Percentiles rank a stretch among this genome's conserved stretches.
These are phyloP conservation scores for Leptopilina myrica DNA, from an alignment of 2,888 invertebrate species.

Conservation along the genomic window DNA sequence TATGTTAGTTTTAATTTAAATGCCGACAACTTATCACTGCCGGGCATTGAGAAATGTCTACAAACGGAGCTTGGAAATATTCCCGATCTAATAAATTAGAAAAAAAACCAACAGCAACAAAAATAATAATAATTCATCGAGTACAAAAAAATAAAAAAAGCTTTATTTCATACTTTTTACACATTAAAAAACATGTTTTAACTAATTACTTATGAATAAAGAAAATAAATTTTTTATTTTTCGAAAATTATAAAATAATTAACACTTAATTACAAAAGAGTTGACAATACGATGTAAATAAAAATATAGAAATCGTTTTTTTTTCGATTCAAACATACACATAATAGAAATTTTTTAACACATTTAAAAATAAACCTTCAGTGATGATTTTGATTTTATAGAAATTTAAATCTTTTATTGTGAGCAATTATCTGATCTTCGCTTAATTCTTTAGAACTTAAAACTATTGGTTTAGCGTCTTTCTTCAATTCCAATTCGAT, in stretches of 20 bases:
- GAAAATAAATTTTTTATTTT: too few relatives aligned
- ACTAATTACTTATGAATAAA: too few relatives aligned
- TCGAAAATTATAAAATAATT: too few relatives aligned
- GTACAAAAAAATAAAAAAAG: too few relatives aligned
- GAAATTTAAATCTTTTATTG: neutral
- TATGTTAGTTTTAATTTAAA: constrained; percentile 75
- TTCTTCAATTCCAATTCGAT: constrained; percentile 65
- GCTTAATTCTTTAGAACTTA: constrained; percentile 57
- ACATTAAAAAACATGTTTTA: too few relatives aligned
- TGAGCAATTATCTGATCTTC: constrained; percentile 41
- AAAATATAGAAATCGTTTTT: too few relatives aligned
- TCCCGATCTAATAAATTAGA: constrained; percentile 58
- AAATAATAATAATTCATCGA: too few relatives aligned
- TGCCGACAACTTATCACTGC: constrained; percentile 63
- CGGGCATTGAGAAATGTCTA: constrained; percentile 69
- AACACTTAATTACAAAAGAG: too few relatives aligned
- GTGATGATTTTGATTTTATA: neutral
- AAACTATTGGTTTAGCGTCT: constrained; percentile 57
- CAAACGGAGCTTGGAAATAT: constrained; percentile 69
- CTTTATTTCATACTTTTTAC: neutral
- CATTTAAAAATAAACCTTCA: neutral
- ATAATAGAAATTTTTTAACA: too few relatives aligned
- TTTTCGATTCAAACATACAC: too few relatives aligned
- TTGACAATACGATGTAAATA: too few relatives aligned
- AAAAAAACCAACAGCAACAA: too few relatives aligned